A percentile compares a stretch with the other conserved stretches of the same genome.
Evolutionary conservation across 2,113 vertebrate genomes (phyloP).

Genomic region (Hippocampus zosterae): DNA sequence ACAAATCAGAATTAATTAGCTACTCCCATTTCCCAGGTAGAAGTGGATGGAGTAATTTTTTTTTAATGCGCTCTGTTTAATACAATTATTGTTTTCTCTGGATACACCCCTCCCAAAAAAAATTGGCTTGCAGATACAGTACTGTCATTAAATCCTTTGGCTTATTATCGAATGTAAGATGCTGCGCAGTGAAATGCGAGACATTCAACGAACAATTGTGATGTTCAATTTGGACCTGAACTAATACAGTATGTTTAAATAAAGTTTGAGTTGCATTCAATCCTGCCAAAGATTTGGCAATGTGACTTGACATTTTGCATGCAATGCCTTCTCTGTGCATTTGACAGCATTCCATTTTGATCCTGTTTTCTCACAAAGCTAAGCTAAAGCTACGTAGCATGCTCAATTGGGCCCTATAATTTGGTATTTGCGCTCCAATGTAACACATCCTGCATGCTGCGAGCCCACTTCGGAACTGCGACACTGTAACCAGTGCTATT

Average conservation of each 20-base stretch:
- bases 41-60: slow-evolving; percentile 61
- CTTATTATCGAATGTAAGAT: slow-evolving; percentile 72
- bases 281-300: not conserved
- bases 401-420: not conserved
- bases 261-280: not conserved
- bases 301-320: not conserved
- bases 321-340: too few relatives aligned
- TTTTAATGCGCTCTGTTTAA: slow-evolving; percentile 73
- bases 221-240: not conserved
- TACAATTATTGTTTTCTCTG: slow-evolving; percentile 76
- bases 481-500: too few relatives aligned
- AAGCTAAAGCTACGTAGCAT: not conserved
- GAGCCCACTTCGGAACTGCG: too few relatives aligned
- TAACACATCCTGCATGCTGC: not conserved
- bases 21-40: slow-evolving; percentile 52
- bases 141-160: slow-evolving; percentile 76
- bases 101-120: slow-evolving; percentile 52
- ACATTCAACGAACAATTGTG: not conserved
- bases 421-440: not conserved
- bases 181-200: slow-evolving; percentile 44
- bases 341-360: too few relatives aligned
- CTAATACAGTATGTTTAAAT: not conserved
- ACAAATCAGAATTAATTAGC: not conserved
- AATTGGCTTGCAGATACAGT: slow-evolving; percentile 73
- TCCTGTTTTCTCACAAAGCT: too few relatives aligned